phyloP scores from a whole-genome alignment of 2,888 invertebrate genomes.

The Tiliacea citrago region DNA sequence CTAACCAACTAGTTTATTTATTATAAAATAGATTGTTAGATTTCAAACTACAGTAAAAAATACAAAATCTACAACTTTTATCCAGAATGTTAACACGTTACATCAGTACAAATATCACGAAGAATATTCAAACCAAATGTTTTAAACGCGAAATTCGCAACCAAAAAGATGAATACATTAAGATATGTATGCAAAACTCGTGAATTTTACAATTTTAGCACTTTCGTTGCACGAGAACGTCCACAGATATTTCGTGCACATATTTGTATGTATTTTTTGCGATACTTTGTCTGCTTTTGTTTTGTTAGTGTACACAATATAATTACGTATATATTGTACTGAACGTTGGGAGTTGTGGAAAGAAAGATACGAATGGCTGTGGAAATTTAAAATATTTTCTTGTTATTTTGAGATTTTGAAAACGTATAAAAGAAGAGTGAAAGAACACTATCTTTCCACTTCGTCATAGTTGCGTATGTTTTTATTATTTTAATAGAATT shows the following conservation, averaged over 20 bases:
- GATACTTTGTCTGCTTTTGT: constrained; percentile 25
- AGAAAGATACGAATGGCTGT: not conserved
- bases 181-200: constrained; percentile 53
- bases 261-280: constrained; percentile 39
- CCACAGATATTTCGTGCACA: constrained; percentile 34
- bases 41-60: not conserved
- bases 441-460: too few species aligned
- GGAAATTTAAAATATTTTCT: not conserved
- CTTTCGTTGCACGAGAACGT: constrained; percentile 28
- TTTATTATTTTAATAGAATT: too few species aligned
- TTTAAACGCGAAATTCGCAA: constrained; percentile 28
- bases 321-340: not conserved
- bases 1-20: too few species aligned
- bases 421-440: too few species aligned
- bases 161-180: constrained; percentile 55
- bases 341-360: constrained; percentile 7
- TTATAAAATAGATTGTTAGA: not conserved
- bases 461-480: too few species aligned
- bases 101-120: constrained; percentile 12
- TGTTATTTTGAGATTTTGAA: not conserved
- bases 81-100: not conserved
- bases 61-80: not conserved
- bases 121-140: constrained; percentile 14
- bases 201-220: constrained; percentile 53
- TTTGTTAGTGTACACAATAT: too few species aligned